Evolutionary conservation across 2,888 invertebrate genomes (phyloP), one percentile per base, ranked within the genome.

Genomic region (Ophion ellenae): DNA sequence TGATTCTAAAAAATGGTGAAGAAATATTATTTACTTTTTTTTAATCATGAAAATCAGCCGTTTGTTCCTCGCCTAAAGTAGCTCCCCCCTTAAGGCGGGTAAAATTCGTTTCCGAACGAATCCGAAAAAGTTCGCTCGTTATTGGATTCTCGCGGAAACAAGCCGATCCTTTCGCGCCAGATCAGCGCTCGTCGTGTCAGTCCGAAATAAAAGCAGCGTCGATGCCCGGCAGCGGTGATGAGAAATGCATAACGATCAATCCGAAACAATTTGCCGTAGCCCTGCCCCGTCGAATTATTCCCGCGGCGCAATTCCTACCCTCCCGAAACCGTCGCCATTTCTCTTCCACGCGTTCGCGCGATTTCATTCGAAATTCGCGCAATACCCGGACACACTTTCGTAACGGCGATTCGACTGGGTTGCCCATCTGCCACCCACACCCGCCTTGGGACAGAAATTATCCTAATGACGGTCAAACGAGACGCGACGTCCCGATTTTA

Each of bases 371-470:
- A 90, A 87, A 89, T 89, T 91, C 90, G 89, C 89, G 88, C 90
- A 90, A 90, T 91, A 88, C 71, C 4, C 17, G 11, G 53, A 63
- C 67, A 53, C 69, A 74, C 86, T 91, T 91, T 91, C 88, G 88
- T 87, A 89, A 89, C 86, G 88, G 87, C 88, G 86, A n/a, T 67
- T 69, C 86, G 66, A 40, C 7, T 36, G 36, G 40, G 24, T 20
- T 67, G 87, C 88, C 88, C 92, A 92, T 92, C 92, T 92, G 92
- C 92, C 92, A 91, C 91, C 91, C 91, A 91, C 92, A 90, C 53
- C 3, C 89, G 91, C 92, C 92, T 90, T 90, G 90, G 92, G 91
- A 92, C 92, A 91, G 90, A 87, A 91, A 92, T 92, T 91, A 92
- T 91, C 92, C 90, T 92, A 92, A 92, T 92, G 90, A 92, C 89